Evolutionary conservation across 2,888 invertebrate species (phyloP).

Genomic region (Drosophila incognita): DNA sequence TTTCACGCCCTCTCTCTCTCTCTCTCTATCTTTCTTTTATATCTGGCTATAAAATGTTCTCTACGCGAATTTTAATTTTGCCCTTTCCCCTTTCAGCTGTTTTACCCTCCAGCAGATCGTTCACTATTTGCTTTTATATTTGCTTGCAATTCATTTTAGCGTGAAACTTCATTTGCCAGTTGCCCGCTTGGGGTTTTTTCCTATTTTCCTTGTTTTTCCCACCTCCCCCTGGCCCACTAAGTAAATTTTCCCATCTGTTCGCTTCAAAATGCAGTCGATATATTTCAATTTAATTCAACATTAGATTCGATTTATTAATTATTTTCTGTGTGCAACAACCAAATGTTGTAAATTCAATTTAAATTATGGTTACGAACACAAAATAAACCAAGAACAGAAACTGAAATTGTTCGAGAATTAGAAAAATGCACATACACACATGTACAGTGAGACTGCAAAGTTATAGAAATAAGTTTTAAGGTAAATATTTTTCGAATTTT

Average conservation of each 20-base stretch:
- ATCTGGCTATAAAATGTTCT: conserved; percentile 69
- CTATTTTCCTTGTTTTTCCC: conserved; percentile 22
- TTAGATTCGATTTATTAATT: conserved; percentile 75
- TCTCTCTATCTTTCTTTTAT: conserved; percentile 49
- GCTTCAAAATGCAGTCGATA: conserved; percentile 67
- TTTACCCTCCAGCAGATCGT: conserved; percentile 46
- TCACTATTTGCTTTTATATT: conserved; percentile 63
- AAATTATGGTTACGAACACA: conserved; percentile 3
- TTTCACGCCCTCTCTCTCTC: neutral
- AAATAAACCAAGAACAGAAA: neutral
- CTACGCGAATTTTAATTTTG: conserved; percentile 68
- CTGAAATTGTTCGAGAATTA: neutral
- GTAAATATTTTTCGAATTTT: neutral
- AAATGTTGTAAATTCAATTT: conserved; percentile 32
- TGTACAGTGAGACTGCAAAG: neutral
- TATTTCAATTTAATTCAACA: conserved; percentile 61
- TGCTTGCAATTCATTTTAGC: conserved; percentile 75
- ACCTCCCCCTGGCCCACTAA: neutral
- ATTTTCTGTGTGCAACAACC: conserved; percentile 48
- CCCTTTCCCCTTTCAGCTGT: conserved; percentile 12
- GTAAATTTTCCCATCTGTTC: conserved; percentile 48
- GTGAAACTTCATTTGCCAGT: conserved; percentile 62
- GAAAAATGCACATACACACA: neutral
- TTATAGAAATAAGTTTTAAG: too few species aligned
- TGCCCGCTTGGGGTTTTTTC: conserved; percentile 22